Conservation (phyloP, 2,888 invertebrate genomes). For the Argyresthia albistria region DNA sequence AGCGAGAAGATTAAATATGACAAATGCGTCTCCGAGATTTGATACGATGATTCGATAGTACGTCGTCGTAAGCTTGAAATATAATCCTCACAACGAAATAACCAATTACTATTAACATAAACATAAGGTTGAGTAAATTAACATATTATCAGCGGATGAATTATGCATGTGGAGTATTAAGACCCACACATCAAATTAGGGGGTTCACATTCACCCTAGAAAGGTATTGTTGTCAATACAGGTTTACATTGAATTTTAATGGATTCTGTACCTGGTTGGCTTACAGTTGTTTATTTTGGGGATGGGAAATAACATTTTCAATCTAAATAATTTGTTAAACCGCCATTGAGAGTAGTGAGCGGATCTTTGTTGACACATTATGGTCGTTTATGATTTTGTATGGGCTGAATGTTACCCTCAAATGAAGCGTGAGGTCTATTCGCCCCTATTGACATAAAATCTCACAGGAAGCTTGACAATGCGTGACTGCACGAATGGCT, state of each 20-base stretch:
- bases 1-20: slow-evolving; percentile 32
- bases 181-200: slow-evolving; percentile 32
- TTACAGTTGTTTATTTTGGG: not conserved
- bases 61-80: slow-evolving; percentile 4
- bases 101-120: slow-evolving; percentile 69
- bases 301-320: no score
- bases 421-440: slow-evolving; percentile 35
- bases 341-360: not conserved
- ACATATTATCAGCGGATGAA: slow-evolving; percentile 58
- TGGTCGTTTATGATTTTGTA: slow-evolving; percentile 11
- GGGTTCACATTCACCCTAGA: slow-evolving; percentile 31
- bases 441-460: slow-evolving; percentile 9
- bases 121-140: slow-evolving; percentile 61
- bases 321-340: no score
- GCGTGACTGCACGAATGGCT: slow-evolving; percentile 24
- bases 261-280: not conserved
- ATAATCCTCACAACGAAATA: slow-evolving; percentile 57
- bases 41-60: slow-evolving; percentile 31
- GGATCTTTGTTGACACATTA: slow-evolving; percentile 21
- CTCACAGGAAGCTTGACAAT: slow-evolving; percentile 28
- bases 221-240: slow-evolving; percentile 22
- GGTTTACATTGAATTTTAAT: not conserved
- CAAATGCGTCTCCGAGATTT: slow-evolving; percentile 43
- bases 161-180: slow-evolving; percentile 49
- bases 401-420: slow-evolving; percentile 29